Base-by-base conservation (phyloP, 2,797 vertebrate species). In the Delichon dasypus region DNA sequence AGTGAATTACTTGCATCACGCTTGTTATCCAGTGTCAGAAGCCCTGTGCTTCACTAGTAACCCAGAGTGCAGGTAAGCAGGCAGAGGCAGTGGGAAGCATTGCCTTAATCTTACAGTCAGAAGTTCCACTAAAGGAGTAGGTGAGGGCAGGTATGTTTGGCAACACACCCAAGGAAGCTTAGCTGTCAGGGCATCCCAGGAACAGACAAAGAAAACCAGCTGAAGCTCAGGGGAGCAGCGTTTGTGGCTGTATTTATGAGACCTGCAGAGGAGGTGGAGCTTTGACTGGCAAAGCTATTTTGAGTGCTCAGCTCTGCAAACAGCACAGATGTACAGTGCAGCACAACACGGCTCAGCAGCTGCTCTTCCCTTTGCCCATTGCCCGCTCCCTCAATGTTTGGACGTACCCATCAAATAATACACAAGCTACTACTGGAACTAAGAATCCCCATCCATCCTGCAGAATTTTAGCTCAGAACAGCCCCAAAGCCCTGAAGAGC, bases 61-160 rank as follows among this genome's bases (percentile, higher is more conserved):
- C 81, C 93, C 80, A 12, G 90, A 93, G 96, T 95, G 95, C 96
- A 95, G 79, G 90, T 94, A 97, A 95, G 95, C 97, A 97, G 96
- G 80, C 87, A 96, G 93, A 97, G 94, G 77, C 76, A 84, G 93
- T 93, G 89, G 82, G 68, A 89, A 96, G 94, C 94, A 89, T 90
- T 64, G 88, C 78, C 89, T 90, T 93, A 62, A 89, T 90, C 75
- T 78, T 81, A 81, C 3, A 83, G 64, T 80, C 80, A 55, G 45
- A 88, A 82, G 85, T 86, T 68, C 85, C 89, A 86, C 83, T 92
- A 74, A 86, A 87, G 68, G 53, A 90, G 80, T 48, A 93, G 91
- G 53, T 86, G 90, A 95, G 68, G 82, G 67, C 88, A 96, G 36
- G 36, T 90, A 47, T 38, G 32, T 81, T 71, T 91, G 91, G 77